Evolutionary conservation across 2,888 invertebrate genomes (phyloP).

Genomic region (Apamea monoglypha): DNA sequence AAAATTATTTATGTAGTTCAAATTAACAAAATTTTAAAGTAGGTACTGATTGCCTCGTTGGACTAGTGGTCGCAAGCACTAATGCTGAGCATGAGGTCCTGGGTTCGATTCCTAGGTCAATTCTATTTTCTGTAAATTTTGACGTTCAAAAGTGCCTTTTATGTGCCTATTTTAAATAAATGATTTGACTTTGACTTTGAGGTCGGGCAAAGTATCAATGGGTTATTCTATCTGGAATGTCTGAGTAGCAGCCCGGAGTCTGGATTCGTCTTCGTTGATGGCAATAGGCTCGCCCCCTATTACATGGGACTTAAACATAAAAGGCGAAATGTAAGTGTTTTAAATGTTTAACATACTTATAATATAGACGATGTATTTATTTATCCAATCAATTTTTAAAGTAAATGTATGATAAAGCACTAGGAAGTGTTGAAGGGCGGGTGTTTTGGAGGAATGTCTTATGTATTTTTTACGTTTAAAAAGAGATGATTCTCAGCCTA

Average conservation of each 20-base stretch:
- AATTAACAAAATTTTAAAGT: slow-evolving; percentile 4
- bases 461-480: neutral
- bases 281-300: neutral
- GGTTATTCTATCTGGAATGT: neutral
- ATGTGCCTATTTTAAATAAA: too few relatives aligned
- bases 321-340: too few relatives aligned
- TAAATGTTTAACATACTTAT: too few relatives aligned
- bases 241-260: neutral
- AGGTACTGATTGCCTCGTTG: neutral
- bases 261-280: neutral
- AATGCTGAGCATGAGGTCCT: neutral
- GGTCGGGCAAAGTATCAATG: neutral
- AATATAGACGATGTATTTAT: too few relatives aligned
- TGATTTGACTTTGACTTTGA: too few relatives aligned
- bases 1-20: neutral
- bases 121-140: too few relatives aligned
- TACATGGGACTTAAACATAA: neutral
- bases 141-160: too few relatives aligned
- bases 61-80: neutral
- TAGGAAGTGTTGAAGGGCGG: neutral
- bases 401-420: neutral
- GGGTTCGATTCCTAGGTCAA: neutral
- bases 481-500: neutral
- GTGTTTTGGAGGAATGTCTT: neutral
- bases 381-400: too few relatives aligned